These are phyloP conservation scores for Agriotes lineatus DNA, from an alignment of 2,888 invertebrate species.

Conservation along the genomic window DNA sequence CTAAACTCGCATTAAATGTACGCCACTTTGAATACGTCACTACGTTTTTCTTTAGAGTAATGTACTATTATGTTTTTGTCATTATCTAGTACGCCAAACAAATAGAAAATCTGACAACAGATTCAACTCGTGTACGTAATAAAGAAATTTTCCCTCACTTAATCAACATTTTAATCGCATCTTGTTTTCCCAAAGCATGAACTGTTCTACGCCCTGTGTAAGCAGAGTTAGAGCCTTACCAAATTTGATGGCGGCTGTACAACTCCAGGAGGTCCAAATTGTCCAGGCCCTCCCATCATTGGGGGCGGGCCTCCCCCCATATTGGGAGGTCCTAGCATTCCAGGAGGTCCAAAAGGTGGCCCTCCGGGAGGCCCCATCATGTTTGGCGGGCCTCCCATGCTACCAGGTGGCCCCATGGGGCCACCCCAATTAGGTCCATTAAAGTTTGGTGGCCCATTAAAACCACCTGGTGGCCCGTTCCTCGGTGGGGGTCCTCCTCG, in stretches of 20 bases:
- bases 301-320: conserved; percentile 62
- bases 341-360: conserved; percentile 63
- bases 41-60: too few species aligned
- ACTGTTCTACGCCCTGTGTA: too few species aligned
- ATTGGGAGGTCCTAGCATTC: conserved; percentile 48
- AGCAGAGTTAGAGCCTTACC: too few species aligned
- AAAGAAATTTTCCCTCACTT: too few species aligned
- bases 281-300: conserved; percentile 49
- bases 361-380: conserved; percentile 70
- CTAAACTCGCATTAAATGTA: too few species aligned
- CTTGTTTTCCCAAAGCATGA: too few species aligned
- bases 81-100: too few species aligned
- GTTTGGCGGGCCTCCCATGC: conserved; percentile 67
- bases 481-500: conserved; percentile 67
- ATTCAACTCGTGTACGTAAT: too few species aligned
- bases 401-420: conserved; percentile 71
- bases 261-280: conserved; percentile 53
- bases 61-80: too few species aligned
- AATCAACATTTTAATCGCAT: too few species aligned
- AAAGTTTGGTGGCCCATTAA: conserved; percentile 70
- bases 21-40: too few species aligned
- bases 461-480: conserved; percentile 66
- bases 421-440: conserved; percentile 77
- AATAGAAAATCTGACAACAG: too few species aligned
- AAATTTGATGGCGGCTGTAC: conserved; percentile 58